Percentiles rank a stretch among this genome's conserved stretches.
These are phyloP conservation scores for Callipepla squamata DNA, from an alignment of 2,113 vertebrate species.

Conservation along the genomic window DNA sequence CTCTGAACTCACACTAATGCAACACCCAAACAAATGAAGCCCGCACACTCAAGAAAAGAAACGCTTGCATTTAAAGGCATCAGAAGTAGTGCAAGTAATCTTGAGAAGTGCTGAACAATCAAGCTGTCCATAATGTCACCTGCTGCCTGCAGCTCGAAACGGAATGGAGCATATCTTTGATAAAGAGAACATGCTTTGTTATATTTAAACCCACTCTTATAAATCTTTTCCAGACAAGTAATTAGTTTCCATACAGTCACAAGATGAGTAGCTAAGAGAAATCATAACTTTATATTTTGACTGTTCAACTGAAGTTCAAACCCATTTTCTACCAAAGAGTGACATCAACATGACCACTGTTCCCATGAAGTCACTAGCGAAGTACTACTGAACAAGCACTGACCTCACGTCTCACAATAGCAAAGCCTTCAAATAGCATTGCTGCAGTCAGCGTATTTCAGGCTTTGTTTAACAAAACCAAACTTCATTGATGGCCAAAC, in stretches of 20 bases:
- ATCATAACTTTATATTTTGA: not conserved
- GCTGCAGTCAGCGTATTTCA: constrained; percentile 22
- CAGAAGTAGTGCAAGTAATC: not conserved
- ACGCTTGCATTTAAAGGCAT: not conserved
- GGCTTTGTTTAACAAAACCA: constrained; percentile 41
- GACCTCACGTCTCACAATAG: constrained; percentile 1
- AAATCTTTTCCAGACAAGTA: not conserved
- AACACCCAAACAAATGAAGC: not conserved
- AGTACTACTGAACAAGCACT: constrained; percentile 5
- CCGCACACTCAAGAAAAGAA: not conserved
- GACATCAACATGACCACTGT: not conserved
- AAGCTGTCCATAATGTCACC: not conserved
- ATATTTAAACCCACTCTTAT: not conserved
- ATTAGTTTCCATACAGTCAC: not conserved
- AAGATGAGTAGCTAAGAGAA: not conserved
- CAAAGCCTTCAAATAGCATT: constrained; percentile 33
- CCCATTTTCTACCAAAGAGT: not conserved
- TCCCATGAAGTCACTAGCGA: constrained; percentile 15
- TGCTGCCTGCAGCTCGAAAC: not conserved
- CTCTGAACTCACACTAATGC: not conserved
- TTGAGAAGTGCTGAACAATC: not conserved
- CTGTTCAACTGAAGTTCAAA: not conserved
- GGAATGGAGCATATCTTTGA: not conserved
- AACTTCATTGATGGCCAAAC: constrained; percentile 25
- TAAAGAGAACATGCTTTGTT: not conserved